A percentile compares a stretch with the other conserved stretches of the same genome.
These are phyloP conservation scores for Eumaeus atala DNA, from an alignment of 1,140 invertebrate species.

Conservation along the genomic window DNA sequence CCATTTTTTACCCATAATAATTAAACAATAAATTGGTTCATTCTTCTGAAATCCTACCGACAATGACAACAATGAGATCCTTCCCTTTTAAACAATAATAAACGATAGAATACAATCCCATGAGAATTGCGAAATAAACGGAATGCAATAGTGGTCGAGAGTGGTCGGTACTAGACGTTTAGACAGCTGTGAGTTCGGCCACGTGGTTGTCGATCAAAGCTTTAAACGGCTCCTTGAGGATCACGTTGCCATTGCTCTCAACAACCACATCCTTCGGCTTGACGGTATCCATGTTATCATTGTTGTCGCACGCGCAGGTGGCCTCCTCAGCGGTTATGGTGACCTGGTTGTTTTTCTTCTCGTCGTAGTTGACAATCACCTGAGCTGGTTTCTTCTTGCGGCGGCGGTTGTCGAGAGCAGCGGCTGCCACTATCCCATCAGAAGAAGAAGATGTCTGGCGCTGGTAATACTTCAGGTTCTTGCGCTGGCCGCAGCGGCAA, in stretches of 20 bases:
- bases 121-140: background rate
- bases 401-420: constrained; percentile 19
- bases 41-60: background rate
- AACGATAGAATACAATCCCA: background rate
- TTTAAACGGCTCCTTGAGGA: constrained; percentile 22
- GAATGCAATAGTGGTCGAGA: no score
- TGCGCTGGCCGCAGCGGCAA: constrained; percentile 55
- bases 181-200: constrained; percentile 38
- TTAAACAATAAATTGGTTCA: no score
- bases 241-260: constrained; percentile 45
- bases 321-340: constrained; percentile 23
- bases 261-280: constrained; percentile 36
- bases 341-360: constrained; percentile 23
- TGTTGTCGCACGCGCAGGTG: constrained; percentile 30
- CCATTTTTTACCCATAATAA: no score
- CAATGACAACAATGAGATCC: constrained; percentile 4
- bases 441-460: constrained; percentile 59
- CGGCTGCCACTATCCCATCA: constrained; percentile 32
- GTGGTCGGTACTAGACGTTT: constrained; percentile 19
- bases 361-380: constrained; percentile 34
- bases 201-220: constrained; percentile 40
- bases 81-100: constrained; percentile 1
- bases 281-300: constrained; percentile 34
- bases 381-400: constrained; percentile 33
- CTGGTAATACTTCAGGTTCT: constrained; percentile 43